Evolutionary conservation across 2,113 vertebrate genomes (phyloP), one percentile per base, ranked within the genome.

Genomic region (Hypomesus transpacificus): DNA sequence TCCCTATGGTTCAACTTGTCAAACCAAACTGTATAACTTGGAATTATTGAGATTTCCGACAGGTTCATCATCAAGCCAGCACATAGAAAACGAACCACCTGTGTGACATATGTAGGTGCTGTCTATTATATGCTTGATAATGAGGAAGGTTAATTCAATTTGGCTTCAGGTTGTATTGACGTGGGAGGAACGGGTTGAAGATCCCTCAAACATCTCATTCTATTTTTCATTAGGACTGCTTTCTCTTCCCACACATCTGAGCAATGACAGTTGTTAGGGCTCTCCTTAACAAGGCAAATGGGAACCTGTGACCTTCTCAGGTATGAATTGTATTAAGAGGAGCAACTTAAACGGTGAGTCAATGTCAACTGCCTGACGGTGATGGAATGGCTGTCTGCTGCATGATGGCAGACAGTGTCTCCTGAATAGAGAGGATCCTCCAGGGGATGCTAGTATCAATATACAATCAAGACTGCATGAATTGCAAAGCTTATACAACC

Each of bases 131-230:
- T 64, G 57, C 73, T 69, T 66, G 39, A 57, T 62, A 9, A 2
- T 20, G 53, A 54, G 46, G 50, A 50, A 65, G 57, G 34, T 69
- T 31, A 53, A 68, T 71, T 53, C 46, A n/a, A 72, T 70, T 70
- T 60, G 31, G 59, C 51, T 28, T 74, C 21, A 20, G 60, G 20
- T 56, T 75, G 71, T 77, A 81, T 81, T 69, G 79, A 71, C 54
- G 28, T 54, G 53, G 65, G 66, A 66, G 66, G 22, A 61, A 9
- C 26, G 26, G 60, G 60, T 31, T 5, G 60, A 63, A 63, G 60
- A 63, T 63, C 31, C 28, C 26, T 63, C 22, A 9, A 63, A 63
- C 28, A n/a, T 14, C 61, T 28, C 28, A 31, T 63, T 63, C 61
- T 13, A 63, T 63, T 28, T 61, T 61, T 63, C 28, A 63, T 63